These are phyloP conservation scores for Anarrhichthys ocellatus DNA, from an alignment of 2,113 vertebrate species.

Conservation along the genomic window DNA sequence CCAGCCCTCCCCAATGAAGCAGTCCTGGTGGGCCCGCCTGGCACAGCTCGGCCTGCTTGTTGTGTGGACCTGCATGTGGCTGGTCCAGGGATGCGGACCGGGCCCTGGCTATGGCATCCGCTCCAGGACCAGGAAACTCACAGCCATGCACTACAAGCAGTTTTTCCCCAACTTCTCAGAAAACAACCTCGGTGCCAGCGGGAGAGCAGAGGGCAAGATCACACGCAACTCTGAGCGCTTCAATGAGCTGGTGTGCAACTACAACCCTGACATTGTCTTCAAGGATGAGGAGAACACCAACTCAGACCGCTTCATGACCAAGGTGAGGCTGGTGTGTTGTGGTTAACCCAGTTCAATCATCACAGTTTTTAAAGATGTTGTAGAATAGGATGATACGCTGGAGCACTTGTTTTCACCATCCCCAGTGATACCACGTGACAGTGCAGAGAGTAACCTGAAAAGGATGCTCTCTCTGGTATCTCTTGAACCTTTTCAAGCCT, in stretches of 20 bases:
- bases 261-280: slow-evolving; percentile 98
- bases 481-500: slow-evolving; percentile 1
- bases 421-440: neutral
- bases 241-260: slow-evolving; percentile 97
- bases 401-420: neutral
- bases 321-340: slow-evolving; percentile 84
- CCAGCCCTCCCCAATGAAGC: slow-evolving; percentile 83
- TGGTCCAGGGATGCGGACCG: slow-evolving; percentile 90
- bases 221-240: slow-evolving; percentile 93
- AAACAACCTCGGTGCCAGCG: slow-evolving; percentile 97
- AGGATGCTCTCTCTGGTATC: slow-evolving; percentile 30
- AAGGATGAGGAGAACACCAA: slow-evolving; percentile 99
- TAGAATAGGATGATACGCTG: neutral
- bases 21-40: slow-evolving; percentile 79
- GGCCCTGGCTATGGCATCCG: slow-evolving; percentile 89
- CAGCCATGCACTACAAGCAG: slow-evolving; percentile 93
- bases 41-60: slow-evolving; percentile 82
- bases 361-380: neutral
- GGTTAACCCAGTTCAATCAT: neutral
- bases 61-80: slow-evolving; percentile 83
- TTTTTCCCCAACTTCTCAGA: slow-evolving; percentile 95
- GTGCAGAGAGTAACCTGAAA: neutral
- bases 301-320: slow-evolving; percentile 97
- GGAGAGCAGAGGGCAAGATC: slow-evolving; percentile 96
- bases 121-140: slow-evolving; percentile 88